These are phyloP conservation scores for Ibycter americanus DNA, from an alignment of 2,797 vertebrate species.

Conservation along the genomic window DNA sequence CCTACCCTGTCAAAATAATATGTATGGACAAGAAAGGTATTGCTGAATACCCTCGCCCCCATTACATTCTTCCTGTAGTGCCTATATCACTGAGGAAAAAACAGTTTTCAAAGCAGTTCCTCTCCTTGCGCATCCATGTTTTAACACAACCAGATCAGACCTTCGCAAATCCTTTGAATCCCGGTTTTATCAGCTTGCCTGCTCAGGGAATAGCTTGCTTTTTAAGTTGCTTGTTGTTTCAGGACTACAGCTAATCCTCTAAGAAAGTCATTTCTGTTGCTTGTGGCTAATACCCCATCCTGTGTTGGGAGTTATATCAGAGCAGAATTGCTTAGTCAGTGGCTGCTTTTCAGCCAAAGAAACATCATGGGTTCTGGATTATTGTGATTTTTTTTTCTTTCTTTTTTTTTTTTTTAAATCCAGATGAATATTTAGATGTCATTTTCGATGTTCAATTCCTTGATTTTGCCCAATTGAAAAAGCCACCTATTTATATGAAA, in stretches of 20 bases:
- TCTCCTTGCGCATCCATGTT: too few species aligned
- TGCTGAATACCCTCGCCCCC: too few species aligned
- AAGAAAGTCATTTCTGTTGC: conserved; percentile 40
- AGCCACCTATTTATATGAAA: conserved; percentile 52
- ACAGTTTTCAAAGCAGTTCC: too few species aligned
- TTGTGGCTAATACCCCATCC: conserved; percentile 1
- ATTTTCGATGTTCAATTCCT: neutral
- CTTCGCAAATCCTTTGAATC: neutral
- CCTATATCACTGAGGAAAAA: too few species aligned
- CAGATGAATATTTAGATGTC: conserved; percentile 19
- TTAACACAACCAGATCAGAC: too few species aligned
- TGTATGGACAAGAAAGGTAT: too few species aligned
- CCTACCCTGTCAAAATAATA: too few species aligned
- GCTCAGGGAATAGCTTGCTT: neutral
- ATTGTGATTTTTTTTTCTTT: neutral
- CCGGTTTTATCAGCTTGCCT: neutral
- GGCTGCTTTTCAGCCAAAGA: conserved; percentile 19
- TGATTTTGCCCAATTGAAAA: conserved; percentile 29
- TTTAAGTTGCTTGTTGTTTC: conserved; percentile 46
- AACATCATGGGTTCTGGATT: conserved; percentile 14
- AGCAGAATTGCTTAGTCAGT: conserved; percentile 39
- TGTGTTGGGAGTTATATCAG: neutral
- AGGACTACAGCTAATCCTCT: conserved; percentile 28
- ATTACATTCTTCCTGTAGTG: too few species aligned
- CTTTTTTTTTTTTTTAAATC: neutral